These are phyloP conservation scores for Cataglyphis hispanica DNA, from an alignment of 1,140 invertebrate genomes.

Conservation along the genomic window DNA sequence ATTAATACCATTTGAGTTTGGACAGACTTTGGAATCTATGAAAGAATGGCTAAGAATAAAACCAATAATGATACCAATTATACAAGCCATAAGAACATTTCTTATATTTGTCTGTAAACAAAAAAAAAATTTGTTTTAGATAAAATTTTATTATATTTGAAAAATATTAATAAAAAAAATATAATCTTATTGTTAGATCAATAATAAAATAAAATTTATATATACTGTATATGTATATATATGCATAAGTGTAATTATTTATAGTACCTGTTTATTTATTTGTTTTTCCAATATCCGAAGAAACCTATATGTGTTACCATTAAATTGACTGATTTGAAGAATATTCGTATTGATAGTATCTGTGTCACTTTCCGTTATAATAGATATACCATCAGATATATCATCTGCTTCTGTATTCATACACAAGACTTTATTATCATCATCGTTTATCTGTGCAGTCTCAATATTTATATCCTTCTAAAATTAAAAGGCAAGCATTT, in stretches of 20 bases:
- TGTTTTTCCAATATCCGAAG: not conserved
- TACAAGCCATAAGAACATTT: not conserved
- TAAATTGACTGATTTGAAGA: not conserved
- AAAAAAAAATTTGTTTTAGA: not conserved
- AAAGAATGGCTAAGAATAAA: not conserved
- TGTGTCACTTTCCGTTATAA: slow-evolving; percentile 26
- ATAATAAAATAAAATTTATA: not conserved
- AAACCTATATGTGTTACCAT: not conserved
- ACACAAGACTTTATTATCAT: not conserved
- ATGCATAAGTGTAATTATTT: not conserved
- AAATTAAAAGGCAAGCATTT: not conserved
- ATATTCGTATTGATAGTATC: slow-evolving; percentile 10
- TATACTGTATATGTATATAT: too few species aligned
- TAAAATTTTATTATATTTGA: not conserved
- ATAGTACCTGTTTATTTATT: not conserved
- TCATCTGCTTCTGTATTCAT: slow-evolving; percentile 7
- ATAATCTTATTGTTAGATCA: not conserved
- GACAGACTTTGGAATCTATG: not conserved
- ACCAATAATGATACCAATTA: slow-evolving; percentile 16
- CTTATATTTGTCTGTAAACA: not conserved
- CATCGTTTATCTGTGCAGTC: not conserved
- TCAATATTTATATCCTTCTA: not conserved
- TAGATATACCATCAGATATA: slow-evolving; percentile 33
- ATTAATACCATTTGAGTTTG: not conserved
- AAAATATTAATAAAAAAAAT: not conserved